phyloP scores from a whole-genome alignment of 2,113 vertebrate species.

The Myanophis thanlyinensis region DNA sequence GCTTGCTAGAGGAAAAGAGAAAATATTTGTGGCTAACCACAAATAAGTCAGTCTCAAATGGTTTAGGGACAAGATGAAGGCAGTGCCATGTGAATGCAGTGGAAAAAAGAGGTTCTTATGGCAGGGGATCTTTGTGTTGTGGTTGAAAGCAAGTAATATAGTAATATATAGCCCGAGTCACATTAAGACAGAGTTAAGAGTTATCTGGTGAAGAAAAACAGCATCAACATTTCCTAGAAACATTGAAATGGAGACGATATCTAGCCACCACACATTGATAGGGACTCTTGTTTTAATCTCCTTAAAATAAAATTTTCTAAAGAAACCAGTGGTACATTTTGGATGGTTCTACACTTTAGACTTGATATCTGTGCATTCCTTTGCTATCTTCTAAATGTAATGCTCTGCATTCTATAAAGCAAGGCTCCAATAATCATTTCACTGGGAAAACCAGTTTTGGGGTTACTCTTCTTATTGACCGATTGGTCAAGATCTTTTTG shows the following conservation, averaged over 20 bases:
- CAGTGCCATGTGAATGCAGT: neutral
- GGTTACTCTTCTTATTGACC: neutral
- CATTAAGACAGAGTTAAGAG: neutral
- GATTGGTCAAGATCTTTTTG: neutral
- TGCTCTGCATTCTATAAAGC: neutral
- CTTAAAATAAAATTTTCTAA: neutral
- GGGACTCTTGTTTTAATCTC: neutral
- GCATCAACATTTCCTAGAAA: neutral
- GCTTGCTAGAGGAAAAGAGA: neutral
- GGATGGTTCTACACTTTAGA: neutral
- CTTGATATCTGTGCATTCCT: neutral
- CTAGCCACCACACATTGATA: neutral
- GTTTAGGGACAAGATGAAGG: neutral
- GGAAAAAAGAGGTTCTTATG: neutral
- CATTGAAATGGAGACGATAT: neutral
- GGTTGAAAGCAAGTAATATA: neutral
- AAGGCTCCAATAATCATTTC: neutral
- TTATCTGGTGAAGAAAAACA: neutral
- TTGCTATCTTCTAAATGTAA: neutral
- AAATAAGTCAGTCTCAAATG: neutral
- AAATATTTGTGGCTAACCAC: neutral
- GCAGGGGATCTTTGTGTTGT: neutral
- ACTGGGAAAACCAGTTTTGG: neutral
- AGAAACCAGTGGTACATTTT: neutral
- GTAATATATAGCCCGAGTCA: neutral